phyloP scores from a whole-genome alignment of 30 jellyfish, hydroid and myxozoan genomes.

The Aurelia aurita complex sp. Pacific region DNA sequence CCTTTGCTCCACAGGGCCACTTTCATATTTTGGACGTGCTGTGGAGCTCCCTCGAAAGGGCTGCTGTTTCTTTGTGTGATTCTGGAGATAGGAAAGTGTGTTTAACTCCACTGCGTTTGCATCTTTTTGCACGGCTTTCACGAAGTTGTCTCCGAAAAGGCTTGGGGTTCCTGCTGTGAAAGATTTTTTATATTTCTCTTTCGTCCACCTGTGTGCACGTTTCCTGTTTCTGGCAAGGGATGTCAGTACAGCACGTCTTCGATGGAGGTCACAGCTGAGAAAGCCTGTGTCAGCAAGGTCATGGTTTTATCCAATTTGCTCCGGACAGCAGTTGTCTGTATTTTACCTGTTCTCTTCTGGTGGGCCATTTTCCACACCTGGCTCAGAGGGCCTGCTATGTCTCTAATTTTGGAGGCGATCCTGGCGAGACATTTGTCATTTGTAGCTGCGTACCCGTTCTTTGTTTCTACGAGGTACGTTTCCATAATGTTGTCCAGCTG shows the following conservation, averaged over 20 bases:
- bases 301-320: too few relatives aligned
- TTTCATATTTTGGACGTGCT: constrained; percentile 7
- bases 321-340: background rate
- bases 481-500: background rate
- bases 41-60: constrained; percentile 20
- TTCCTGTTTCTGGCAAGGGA: background rate
- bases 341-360: background rate
- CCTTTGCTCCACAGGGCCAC: constrained; percentile 19
- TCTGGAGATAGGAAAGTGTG: background rate
- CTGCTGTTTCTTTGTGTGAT: background rate
- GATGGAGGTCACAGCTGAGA: too few relatives aligned
- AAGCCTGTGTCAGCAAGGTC: too few relatives aligned
- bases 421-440: background rate
- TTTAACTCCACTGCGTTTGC: background rate
- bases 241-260: too few relatives aligned
- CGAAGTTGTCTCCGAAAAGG: background rate
- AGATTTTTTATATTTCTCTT: background rate
- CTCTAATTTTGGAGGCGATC: background rate
- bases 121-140: background rate
- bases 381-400: background rate
- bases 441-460: background rate
- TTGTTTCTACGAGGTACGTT: background rate
- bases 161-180: background rate
- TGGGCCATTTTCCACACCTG: constrained; percentile 9
- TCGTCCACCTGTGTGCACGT: background rate